A percentile compares a stretch with the other conserved stretches of the same genome.
phyloP scores from a whole-genome alignment of 2,113 vertebrate genomes.

The Austrofundulus limnaeus region DNA sequence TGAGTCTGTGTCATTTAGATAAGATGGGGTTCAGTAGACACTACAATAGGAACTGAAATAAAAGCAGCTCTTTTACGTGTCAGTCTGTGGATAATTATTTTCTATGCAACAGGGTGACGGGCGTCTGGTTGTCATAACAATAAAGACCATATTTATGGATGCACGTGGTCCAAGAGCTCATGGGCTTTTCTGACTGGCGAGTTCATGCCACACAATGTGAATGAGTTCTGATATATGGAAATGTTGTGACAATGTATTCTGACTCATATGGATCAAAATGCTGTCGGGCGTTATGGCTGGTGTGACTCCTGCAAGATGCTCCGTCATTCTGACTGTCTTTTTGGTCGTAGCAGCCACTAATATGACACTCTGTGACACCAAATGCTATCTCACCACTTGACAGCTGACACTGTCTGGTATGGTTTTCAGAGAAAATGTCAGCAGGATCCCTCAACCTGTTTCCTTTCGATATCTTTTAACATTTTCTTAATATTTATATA shows the following conservation, averaged over 20 bases:
- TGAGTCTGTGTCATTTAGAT: background rate
- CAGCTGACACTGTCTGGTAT: slow-evolving; percentile 2
- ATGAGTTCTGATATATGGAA: background rate
- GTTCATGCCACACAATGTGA: background rate
- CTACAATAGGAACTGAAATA: background rate
- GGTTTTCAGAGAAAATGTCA: background rate
- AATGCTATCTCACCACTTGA: slow-evolving; percentile 10
- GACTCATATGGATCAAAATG: background rate
- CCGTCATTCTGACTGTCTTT: background rate
- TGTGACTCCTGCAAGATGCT: background rate
- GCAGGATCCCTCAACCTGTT: slow-evolving; percentile 8
- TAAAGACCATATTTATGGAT: background rate
- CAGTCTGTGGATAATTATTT: too few relatives aligned
- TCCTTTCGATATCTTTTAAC: background rate
- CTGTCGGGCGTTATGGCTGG: background rate
- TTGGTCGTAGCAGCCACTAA: slow-evolving; percentile 5
- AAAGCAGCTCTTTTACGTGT: background rate
- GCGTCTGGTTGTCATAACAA: background rate
- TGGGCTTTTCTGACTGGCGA: background rate
- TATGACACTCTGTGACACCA: slow-evolving; percentile 11
- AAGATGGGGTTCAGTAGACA: background rate
- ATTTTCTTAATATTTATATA: background rate
- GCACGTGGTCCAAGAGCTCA: background rate
- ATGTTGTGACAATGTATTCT: background rate
- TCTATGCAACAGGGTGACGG: too few relatives aligned